Conservation (phyloP, 2,888 invertebrate species). For the Rhingia rostrata region DNA sequence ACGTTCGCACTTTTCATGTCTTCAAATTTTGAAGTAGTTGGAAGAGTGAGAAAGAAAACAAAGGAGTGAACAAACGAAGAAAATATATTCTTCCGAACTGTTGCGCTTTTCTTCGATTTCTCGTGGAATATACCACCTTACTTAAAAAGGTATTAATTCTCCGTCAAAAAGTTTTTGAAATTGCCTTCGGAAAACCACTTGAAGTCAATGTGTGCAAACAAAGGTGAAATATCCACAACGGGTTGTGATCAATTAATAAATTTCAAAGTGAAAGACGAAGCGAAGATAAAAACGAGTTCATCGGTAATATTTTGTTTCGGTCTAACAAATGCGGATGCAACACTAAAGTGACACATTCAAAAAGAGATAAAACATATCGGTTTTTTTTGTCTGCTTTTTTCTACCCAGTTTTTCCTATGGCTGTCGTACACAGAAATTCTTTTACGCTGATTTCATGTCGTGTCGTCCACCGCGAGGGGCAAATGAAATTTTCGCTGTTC, state of each 20-base stretch:
- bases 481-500: conserved; percentile 27
- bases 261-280: conserved; percentile 11
- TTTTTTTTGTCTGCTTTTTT: conserved; percentile 41
- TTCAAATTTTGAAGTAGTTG: conserved; percentile 26
- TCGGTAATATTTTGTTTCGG: conserved; percentile 36
- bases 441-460: conserved; percentile 73
- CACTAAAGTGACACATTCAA: conserved; percentile 56
- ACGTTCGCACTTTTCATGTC: conserved; percentile 50
- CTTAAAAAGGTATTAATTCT: neutral
- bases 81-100: conserved; percentile 53
- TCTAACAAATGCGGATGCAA: conserved; percentile 38
- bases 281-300: conserved; percentile 47
- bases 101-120: conserved; percentile 55
- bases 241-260: conserved; percentile 68
- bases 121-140: conserved; percentile 2
- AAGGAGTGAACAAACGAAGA: conserved; percentile 28
- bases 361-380: conserved; percentile 54
- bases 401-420: conserved; percentile 44
- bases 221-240: conserved; percentile 41
- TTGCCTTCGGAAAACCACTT: neutral
- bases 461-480: conserved; percentile 45
- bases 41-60: conserved; percentile 44
- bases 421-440: conserved; percentile 63
- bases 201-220: conserved; percentile 1
- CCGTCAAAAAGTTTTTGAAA: conserved; percentile 2